phyloP scores from a whole-genome alignment of 2,888 invertebrate species.

The Drosophila vallismaia region DNA sequence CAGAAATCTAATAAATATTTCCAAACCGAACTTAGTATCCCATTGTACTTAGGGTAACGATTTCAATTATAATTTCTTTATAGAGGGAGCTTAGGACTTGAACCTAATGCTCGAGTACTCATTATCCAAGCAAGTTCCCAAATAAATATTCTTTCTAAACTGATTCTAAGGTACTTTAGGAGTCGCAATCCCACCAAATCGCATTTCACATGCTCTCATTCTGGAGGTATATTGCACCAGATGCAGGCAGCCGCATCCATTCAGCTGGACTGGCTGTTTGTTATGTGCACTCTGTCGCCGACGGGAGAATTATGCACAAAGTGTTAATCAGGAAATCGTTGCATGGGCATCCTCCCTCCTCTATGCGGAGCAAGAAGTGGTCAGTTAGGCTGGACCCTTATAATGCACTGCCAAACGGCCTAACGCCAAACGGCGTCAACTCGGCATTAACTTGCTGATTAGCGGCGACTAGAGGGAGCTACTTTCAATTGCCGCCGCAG shows the following conservation, averaged over 20 bases:
- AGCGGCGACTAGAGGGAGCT: constrained; percentile 29
- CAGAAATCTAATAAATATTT: too few species aligned
- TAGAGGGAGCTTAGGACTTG: too few species aligned
- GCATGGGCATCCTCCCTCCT: constrained; percentile 35
- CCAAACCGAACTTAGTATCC: too few species aligned
- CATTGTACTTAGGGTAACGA: too few species aligned
- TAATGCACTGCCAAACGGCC: constrained; percentile 31
- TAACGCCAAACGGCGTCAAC: constrained; percentile 42
- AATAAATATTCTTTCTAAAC: not conserved
- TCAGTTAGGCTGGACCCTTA: constrained; percentile 54
- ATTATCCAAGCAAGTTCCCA: too few species aligned
- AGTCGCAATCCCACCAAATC: not conserved
- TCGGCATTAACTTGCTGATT: constrained; percentile 39
- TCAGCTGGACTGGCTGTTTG: constrained; percentile 56
- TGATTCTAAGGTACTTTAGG: not conserved
- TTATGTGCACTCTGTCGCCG: constrained; percentile 75
- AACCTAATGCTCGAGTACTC: too few species aligned
- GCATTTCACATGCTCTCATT: constrained; percentile 7
- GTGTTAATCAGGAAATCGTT: constrained; percentile 83
- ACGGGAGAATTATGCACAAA: constrained; percentile 79
- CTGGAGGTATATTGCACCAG: constrained; percentile 35
- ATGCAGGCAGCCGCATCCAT: constrained; percentile 58
- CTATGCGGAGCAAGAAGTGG: constrained; percentile 3
- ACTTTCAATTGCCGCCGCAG: constrained; percentile 55
- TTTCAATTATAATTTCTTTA: too few species aligned